Evolutionary conservation across 2,113 vertebrate species (phyloP).

Genomic region (Ciconia boyciana): DNA sequence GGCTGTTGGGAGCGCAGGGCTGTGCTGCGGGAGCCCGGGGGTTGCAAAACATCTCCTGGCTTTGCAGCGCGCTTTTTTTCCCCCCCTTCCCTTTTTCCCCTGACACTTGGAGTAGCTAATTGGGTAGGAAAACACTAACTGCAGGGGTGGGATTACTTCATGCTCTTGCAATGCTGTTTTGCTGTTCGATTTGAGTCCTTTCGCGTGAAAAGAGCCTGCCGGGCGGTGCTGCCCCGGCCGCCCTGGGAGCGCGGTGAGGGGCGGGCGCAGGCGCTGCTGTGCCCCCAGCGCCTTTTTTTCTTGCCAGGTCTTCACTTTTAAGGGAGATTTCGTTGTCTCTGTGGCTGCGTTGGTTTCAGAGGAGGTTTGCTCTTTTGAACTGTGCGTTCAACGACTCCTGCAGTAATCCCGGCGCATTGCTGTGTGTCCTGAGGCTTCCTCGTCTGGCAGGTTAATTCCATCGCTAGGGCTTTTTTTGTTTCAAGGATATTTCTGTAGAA

Average conservation of each 20-base stretch:
- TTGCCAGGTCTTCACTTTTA: not conserved
- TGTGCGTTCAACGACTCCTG: not conserved
- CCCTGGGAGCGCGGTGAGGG: not conserved
- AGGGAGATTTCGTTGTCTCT: not conserved
- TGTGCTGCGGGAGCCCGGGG: not conserved
- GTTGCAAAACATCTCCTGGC: not conserved
- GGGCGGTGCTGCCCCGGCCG: not conserved
- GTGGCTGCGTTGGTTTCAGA: not conserved
- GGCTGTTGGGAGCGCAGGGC: not conserved
- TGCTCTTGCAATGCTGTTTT: constrained; percentile 59
- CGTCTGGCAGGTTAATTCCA: not conserved
- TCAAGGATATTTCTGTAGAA: not conserved
- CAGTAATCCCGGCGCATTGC: not conserved
- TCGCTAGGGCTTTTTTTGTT: not conserved
- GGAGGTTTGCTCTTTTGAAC: not conserved
- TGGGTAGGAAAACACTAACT: not conserved
- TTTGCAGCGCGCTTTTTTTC: not conserved
- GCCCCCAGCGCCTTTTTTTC: not conserved
- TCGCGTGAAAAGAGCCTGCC: not conserved
- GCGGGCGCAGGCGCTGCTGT: not conserved
- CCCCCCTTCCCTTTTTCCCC: not conserved
- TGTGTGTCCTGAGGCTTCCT: not conserved
- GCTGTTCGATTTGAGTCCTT: not conserved
- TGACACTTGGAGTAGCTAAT: constrained; percentile 28
- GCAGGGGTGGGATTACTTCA: constrained; percentile 58